Evolutionary conservation across 2,797 vertebrate genomes (phyloP).

Genomic region (Ateles fusciceps): DNA sequence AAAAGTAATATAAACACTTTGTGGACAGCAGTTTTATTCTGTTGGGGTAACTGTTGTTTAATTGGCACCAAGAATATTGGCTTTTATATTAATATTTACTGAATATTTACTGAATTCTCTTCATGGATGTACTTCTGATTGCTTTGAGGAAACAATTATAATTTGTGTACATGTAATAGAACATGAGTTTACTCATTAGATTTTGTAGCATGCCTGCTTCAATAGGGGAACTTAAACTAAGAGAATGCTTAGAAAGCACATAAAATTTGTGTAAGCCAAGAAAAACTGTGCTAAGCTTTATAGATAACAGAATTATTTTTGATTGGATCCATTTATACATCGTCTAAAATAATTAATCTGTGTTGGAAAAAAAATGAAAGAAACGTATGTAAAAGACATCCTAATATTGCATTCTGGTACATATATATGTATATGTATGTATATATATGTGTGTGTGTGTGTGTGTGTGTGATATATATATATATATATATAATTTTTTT

Average conservation of each 20-base stretch:
- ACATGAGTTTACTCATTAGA: neutral
- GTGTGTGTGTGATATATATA: too few relatives aligned
- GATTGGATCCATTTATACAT: neutral
- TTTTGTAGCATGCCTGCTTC: too few relatives aligned
- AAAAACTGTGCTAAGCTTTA: neutral
- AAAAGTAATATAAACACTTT: neutral
- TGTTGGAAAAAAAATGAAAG: too few relatives aligned
- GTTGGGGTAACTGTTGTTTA: neutral
- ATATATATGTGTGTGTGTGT: too few relatives aligned
- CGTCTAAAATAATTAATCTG: neutral
- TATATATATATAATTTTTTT: too few relatives aligned
- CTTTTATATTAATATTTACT: neutral
- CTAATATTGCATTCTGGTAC: neutral
- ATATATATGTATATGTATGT: neutral
- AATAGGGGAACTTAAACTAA: too few relatives aligned
- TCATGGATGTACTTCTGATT: neutral
- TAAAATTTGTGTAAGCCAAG: neutral
- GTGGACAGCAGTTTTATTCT: neutral
- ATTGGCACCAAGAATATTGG: neutral
- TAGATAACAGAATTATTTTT: neutral
- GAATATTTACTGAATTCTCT: neutral
- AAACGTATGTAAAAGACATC: neutral
- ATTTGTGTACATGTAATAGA: neutral
- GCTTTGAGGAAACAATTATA: neutral
- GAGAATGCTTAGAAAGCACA: too few relatives aligned